These are phyloP conservation scores for Phengaris arion DNA, from an alignment of 2,888 invertebrate genomes.

Conservation along the genomic window DNA sequence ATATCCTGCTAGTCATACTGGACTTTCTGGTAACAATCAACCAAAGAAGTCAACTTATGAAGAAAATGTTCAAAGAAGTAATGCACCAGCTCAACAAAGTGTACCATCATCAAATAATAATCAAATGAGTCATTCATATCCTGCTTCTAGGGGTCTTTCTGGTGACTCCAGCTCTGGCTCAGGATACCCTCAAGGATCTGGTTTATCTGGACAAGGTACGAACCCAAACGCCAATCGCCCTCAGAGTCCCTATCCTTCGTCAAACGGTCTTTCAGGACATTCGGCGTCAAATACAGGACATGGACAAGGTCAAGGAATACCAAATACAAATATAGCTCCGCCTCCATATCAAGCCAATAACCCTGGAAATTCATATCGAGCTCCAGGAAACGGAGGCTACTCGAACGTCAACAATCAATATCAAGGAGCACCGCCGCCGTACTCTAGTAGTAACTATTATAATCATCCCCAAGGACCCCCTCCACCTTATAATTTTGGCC, in stretches of 20 bases:
- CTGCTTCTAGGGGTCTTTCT: conserved; percentile 61
- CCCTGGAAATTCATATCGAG: conserved; percentile 53
- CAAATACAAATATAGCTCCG: conserved; percentile 33
- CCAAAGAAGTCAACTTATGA: conserved; percentile 56
- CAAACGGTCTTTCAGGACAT: conserved; percentile 59
- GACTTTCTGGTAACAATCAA: conserved; percentile 57
- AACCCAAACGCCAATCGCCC: conserved; percentile 31
- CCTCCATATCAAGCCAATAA: conserved; percentile 45
- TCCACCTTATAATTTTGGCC: conserved; percentile 56
- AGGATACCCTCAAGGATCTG: conserved; percentile 44
- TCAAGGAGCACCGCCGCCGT: conserved; percentile 62
- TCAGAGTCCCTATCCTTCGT: conserved; percentile 51
- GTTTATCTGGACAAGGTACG: conserved; percentile 42
- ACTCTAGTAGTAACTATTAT: conserved; percentile 54
- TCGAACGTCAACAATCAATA: conserved; percentile 51
- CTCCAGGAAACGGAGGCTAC: conserved; percentile 57
- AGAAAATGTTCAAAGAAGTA: conserved; percentile 61
- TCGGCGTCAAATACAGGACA: conserved; percentile 41
- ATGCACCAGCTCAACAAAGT: conserved; percentile 50
- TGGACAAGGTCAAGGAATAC: conserved; percentile 37
- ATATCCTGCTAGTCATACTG: conserved; percentile 65
- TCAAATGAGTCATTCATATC: conserved; percentile 57
- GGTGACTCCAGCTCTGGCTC: conserved; percentile 49
- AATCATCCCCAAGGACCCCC: conserved; percentile 62
- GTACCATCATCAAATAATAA: conserved; percentile 39